These are phyloP conservation scores for Macheiramphus alcinus DNA, from an alignment of 2,113 vertebrate genomes.

Conservation along the genomic window DNA sequence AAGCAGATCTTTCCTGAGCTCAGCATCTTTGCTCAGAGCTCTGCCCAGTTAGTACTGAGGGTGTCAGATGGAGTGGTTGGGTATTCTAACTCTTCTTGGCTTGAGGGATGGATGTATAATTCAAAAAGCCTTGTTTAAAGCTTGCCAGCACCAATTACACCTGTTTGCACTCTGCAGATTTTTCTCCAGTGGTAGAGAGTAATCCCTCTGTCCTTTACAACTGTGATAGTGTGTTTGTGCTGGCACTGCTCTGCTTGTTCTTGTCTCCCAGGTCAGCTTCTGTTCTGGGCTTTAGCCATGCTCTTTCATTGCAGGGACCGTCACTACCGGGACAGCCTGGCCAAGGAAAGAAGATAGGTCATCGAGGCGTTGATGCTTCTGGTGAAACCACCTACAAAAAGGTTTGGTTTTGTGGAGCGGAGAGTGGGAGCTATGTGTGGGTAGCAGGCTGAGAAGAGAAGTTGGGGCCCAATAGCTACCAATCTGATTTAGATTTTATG, in stretches of 20 bases:
- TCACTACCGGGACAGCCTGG: constrained; percentile 78
- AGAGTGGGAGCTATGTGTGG: no score
- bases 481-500: neutral
- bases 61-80: neutral
- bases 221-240: neutral
- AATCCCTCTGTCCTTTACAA: neutral
- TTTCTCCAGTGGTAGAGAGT: neutral
- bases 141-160: neutral
- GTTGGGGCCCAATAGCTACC: neutral
- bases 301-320: constrained; percentile 73
- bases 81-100: neutral
- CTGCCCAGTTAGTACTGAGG: neutral
- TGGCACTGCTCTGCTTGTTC: neutral
- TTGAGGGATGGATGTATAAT: neutral
- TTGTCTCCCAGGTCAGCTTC: neutral
- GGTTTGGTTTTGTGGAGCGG: constrained; percentile 57
- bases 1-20: neutral
- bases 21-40: neutral
- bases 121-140: neutral
- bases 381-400: constrained; percentile 99
- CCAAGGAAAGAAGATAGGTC: constrained; percentile 91
- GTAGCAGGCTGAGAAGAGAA: neutral
- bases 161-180: neutral
- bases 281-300: neutral
- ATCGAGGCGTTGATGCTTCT: constrained; percentile 93